Conservation (phyloP, 2,113 vertebrate genomes). For the Numida meleagris region DNA sequence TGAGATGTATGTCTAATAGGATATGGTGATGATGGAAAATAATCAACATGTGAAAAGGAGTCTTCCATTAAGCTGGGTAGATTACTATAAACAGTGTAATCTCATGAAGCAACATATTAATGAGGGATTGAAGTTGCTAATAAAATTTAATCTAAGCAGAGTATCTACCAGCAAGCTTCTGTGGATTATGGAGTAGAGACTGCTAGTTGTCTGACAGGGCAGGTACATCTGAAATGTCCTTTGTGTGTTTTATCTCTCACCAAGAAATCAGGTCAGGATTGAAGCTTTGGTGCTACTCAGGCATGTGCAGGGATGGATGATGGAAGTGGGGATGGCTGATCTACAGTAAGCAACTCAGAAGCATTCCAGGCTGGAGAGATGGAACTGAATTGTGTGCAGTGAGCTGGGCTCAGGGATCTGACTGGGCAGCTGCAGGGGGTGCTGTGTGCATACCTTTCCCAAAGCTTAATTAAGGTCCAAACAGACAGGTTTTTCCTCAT, state of each 20-base stretch:
- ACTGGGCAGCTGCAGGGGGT: neutral
- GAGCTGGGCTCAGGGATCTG: neutral
- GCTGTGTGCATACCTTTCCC: neutral
- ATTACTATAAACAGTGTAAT: neutral
- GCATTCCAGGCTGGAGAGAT: neutral
- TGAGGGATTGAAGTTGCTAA: neutral
- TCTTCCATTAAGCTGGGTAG: neutral
- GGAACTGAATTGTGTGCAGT: neutral
- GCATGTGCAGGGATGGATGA: neutral
- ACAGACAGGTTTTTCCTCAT: neutral
- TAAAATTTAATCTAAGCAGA: neutral
- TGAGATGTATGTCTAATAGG: neutral
- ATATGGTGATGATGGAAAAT: neutral
- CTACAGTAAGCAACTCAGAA: fast-evolving
- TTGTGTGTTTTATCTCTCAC: neutral
- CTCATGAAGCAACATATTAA: neutral
- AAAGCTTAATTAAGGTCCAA: neutral
- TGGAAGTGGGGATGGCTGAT: neutral
- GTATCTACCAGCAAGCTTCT: neutral
- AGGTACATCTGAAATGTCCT: neutral
- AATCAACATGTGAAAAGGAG: neutral
- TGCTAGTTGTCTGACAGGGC: neutral
- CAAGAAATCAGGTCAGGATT: neutral
- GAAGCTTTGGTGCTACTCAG: neutral
- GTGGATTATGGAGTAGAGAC: neutral